Evolutionary conservation across 2,888 invertebrate genomes (phyloP).

Genomic region (Plutella xylostella): DNA sequence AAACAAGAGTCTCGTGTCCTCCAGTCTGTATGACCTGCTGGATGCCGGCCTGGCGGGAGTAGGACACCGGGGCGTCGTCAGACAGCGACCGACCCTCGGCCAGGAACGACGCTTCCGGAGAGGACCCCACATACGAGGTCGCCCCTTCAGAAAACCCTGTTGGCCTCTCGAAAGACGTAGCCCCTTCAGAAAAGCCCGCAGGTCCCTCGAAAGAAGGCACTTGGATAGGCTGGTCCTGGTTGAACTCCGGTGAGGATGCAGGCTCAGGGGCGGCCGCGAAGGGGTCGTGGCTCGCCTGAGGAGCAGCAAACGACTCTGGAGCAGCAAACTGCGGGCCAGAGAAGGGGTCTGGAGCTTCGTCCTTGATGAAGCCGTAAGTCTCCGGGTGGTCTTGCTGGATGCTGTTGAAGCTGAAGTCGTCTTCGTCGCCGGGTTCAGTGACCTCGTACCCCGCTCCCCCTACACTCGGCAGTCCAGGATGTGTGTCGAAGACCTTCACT

Average conservation of each 20-base stretch:
- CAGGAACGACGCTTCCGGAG: conserved; percentile 22
- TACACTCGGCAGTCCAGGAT: conserved; percentile 38
- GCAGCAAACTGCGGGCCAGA: not conserved
- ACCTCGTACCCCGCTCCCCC: conserved; percentile 45
- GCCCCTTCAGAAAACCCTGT: conserved; percentile 24
- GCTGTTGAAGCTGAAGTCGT: conserved; percentile 29
- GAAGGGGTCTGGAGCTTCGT: conserved; percentile 31
- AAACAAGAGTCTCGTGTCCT: conserved; percentile 42
- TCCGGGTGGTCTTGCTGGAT: conserved; percentile 43
- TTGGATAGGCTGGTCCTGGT: no score
- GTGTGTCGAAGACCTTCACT: conserved; percentile 51
- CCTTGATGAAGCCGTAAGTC: conserved; percentile 40
- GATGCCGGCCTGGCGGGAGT: conserved; percentile 49
- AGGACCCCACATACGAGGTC: conserved; percentile 34
- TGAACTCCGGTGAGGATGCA: not conserved
- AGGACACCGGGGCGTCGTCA: conserved; percentile 39
- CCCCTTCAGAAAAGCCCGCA: not conserved
- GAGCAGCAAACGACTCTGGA: no score
- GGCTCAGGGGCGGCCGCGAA: not conserved
- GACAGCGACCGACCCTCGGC: conserved; percentile 25
- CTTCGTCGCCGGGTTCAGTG: conserved; percentile 48
- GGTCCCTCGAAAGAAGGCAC: no score
- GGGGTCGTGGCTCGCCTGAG: not conserved
- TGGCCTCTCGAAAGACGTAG: not conserved
- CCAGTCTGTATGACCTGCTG: conserved; percentile 47